Evolutionary conservation across 2,797 vertebrate species (phyloP), one percentile per base, ranked within the genome.

Genomic region (Alfaro cultratus): DNA sequence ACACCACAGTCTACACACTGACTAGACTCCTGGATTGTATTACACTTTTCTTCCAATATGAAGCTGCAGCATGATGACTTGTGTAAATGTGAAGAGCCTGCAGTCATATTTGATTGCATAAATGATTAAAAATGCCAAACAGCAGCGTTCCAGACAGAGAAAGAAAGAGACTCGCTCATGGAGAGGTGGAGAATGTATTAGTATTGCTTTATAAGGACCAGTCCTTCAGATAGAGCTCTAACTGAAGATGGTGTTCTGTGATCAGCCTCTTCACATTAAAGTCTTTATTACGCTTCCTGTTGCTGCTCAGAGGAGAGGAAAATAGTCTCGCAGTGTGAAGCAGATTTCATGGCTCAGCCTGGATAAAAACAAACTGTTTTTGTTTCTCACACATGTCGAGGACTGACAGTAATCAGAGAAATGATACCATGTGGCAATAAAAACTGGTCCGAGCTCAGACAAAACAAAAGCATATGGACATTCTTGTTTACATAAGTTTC

Each of bases 271-370:
- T 85, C 47, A 2, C 80, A 85, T 80, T 49, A 85, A 72, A 36
- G 15, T 80, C 84, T 89, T 85, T 80, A 85, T 87, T 73, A 6
- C 31, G 0, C 85, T 90, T 92, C 88, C 86, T 88, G 85, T 76
- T 60, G 51, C 5, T 11, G 71, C 55, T 75, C 67, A 36, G 55
- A 70, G 68, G 39, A 70, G 70, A 68, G 72, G 49, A 79, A 73
- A 74, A 34, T 2, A 12, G 34, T 18, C 34, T 77, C 76, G 6
- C 71, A 36, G 80, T 71, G 26, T 2, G 82, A 85, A 71, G 49
- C 31, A 2, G 57, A 36, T 82, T 83, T 80, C 73, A 83, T 1
- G 1, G 67, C 53, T 49, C 49, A n/a, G 74, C 51, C 57, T 18
- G 21, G 29, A 51, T 12, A 76, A 41, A 31, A 41, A 31, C 23